Evolutionary conservation across 2,888 invertebrate species (phyloP).

Genomic region (Drosophila diplacantha): DNA sequence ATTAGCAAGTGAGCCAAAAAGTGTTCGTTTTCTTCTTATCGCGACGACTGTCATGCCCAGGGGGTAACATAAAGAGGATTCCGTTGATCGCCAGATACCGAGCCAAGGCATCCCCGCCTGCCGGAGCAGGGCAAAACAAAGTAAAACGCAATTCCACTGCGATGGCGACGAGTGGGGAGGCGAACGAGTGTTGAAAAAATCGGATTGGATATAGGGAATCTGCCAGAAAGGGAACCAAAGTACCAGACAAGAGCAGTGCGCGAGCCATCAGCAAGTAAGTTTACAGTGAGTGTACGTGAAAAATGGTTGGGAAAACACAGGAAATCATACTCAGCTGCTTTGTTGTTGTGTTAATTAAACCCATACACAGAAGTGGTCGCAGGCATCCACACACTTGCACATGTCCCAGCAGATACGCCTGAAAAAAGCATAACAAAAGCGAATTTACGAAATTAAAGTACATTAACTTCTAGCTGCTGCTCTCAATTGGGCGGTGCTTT

Average conservation of each 20-base stretch:
- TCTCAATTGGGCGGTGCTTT: constrained; percentile 12
- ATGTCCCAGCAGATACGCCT: constrained; percentile 31
- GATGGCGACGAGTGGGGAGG: constrained; percentile 58
- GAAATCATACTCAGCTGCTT: constrained; percentile 48
- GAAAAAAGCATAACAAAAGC: constrained; percentile 60
- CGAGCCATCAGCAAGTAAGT: constrained; percentile 27
- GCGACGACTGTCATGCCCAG: constrained; percentile 12
- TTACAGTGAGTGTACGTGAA: constrained; percentile 15
- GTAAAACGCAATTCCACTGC: constrained; percentile 60
- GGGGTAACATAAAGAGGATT: not conserved
- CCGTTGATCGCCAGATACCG: not conserved
- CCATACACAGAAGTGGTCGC: constrained; percentile 12
- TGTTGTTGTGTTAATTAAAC: constrained; percentile 45
- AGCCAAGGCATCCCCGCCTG: not conserved
- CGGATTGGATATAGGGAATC: constrained; percentile 17
- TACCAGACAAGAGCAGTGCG: not conserved
- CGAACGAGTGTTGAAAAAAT: constrained; percentile 50
- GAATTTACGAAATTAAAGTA: constrained; percentile 36
- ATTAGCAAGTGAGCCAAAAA: constrained; percentile 28
- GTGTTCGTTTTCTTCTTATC: constrained; percentile 1
- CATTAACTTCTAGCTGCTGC: constrained; percentile 27
- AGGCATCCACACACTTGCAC: constrained; percentile 7
- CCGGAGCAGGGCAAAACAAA: constrained; percentile 24
- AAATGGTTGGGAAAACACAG: constrained; percentile 9
- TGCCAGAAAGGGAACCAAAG: constrained; percentile 8